Evolutionary conservation across 2,888 invertebrate genomes (phyloP), one percentile per base, ranked within the genome.

Genomic region (Rhingia rostrata): DNA sequence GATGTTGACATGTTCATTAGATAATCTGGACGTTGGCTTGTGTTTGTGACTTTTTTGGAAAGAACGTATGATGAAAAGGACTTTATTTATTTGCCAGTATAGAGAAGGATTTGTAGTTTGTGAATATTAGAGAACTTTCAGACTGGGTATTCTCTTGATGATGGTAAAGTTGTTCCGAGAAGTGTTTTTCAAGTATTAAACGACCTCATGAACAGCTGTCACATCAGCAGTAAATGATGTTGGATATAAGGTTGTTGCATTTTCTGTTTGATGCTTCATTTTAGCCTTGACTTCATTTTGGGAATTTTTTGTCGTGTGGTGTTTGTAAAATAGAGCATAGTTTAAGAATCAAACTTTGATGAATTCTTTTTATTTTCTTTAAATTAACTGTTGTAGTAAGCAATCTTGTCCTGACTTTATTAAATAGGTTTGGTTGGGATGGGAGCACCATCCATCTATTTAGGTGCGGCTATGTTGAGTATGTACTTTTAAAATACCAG

Each of bases 1-100:
- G 33, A 14, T 14, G 43, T 56, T 67, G 54, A 67, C 43, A 54
- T 56, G 35, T 67, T 43, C 37, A 56, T 67, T 66, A n/a, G 35
- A 6, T 37, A 35, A 4, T 6, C 12, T 51, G 30, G 37, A 64
- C 49, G n/a, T 49, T 61, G 14, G 33, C 4, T 2, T n/a, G 2
- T 63, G 37, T 35, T 14, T 7, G 22, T 22, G 22, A 1, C 2
- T 33, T 60, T 39, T 45, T n/a, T 9, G n/a, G 12, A n/a, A 9
- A 14, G 37, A 9, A 61, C 6, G 45, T 14, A 4, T n/a, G 7
- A 32, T 45, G 7, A 43, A 4, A 9, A 35, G 10, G 61, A 33
- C 12, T 61, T 32, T 33, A 33, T 60, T 45, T 33, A 32, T 60
- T n/a, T 14, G 3, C 9, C 22, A 22, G 22, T 4, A 43, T 6